Base-by-base conservation (phyloP, 2,888 invertebrate species). In the Phaonia tiefii region DNA sequence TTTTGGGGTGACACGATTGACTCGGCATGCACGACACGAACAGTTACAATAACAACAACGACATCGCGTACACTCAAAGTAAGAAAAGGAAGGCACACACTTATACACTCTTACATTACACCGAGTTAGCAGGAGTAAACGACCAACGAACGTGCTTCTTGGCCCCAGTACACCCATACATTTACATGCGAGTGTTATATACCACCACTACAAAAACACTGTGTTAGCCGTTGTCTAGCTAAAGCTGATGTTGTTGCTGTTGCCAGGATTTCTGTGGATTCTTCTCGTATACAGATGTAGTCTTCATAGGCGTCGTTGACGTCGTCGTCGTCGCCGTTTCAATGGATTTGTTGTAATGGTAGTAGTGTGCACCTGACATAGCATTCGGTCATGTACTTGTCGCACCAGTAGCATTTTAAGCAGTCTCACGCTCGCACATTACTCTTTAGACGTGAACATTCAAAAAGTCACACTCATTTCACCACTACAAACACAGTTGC, bases 391-490 rank as follows among this genome's bases (percentile, higher is more conserved):
- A 90, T 90, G 90, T 89, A 89, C 90, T 84, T 85, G 87, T 86
- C 88, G 89, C 90, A 89, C 90, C 90, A 90, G 90, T 89, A 89
- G 90, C 90, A 90, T 90, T 90, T 90, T 90, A 90, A 90, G 89
- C 89, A 90, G 90, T 87, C 89, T 90, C 91, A 91, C 90, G 91
- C 90, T 89, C 89, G 87, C 85, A 75, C 83, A 84, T 83, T 84
- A 86, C 86, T 86, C 85, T 77, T 71, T 77, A 73, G 71, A 80
- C 82, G 79, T 77, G 81, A 80, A 76, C 77, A 46, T 69, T 39
- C 60, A 70, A 42, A 56, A 70, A 78, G 65, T 70, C 74, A 77
- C 63, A 80, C 58, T 39, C 22, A 20, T 54, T 54, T 72, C 51
- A 80, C 66, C 44, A 42, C 67, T n/a, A 74, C 72, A 69, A 42